These are phyloP conservation scores for Mesodorylaimus sp. DNA, from an alignment of 2,888 invertebrate genomes.

Conservation along the genomic window DNA sequence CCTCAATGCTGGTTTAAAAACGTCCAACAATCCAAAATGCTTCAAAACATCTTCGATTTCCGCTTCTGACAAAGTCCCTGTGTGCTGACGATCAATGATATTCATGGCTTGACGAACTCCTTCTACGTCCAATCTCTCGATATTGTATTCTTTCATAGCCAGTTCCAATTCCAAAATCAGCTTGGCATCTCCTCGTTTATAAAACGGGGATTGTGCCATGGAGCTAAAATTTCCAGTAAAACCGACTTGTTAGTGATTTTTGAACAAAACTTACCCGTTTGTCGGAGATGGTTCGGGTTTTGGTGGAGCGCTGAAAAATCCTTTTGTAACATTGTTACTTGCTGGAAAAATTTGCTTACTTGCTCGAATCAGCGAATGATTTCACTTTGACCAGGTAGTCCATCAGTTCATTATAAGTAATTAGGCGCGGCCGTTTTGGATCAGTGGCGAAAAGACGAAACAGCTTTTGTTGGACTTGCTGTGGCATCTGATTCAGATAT, in stretches of 20 bases:
- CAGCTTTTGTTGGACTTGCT: not conserved
- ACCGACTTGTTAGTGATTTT: too few species aligned
- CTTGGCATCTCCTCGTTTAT: slow-evolving; percentile 2
- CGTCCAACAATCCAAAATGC: not conserved
- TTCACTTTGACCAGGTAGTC: not conserved
- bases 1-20: not conserved
- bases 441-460: not conserved
- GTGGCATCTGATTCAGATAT: not conserved
- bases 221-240: too few species aligned
- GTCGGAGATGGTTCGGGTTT: not conserved
- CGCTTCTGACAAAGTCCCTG: not conserved
- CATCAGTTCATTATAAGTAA: not conserved
- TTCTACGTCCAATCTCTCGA: not conserved
- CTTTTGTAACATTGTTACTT: too few species aligned
- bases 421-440: not conserved
- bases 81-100: not conserved
- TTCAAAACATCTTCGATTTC: not conserved
- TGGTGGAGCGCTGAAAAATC: too few species aligned
- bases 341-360: too few species aligned
- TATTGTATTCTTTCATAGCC: not conserved
- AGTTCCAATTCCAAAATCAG: not conserved
- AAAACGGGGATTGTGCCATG: not conserved
- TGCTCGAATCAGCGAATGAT: too few species aligned
- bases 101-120: not conserved
- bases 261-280: too few species aligned